phyloP scores from a whole-genome alignment of 2,797 vertebrate genomes.

The Anisognathus igniventris region DNA sequence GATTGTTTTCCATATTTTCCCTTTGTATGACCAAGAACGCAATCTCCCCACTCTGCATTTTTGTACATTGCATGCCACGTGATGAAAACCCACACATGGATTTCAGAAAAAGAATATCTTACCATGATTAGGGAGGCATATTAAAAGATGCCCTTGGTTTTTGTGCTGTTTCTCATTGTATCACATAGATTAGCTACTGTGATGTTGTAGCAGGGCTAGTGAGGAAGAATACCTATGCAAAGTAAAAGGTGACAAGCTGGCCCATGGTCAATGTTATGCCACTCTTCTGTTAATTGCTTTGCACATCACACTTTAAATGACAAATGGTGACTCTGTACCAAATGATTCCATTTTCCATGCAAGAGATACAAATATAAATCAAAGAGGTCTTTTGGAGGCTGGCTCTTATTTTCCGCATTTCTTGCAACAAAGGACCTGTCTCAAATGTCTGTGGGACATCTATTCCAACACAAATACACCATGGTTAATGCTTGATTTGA shows the following conservation, averaged over 20 bases:
- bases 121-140: not conserved
- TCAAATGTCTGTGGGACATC: not conserved
- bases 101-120: not conserved
- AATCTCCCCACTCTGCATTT: not conserved
- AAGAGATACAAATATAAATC: not conserved
- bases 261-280: not conserved
- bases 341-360: not conserved
- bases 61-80: not conserved
- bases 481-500: not conserved
- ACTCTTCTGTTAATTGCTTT: not conserved
- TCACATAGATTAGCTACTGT: not conserved
- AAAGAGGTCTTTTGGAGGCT: not conserved
- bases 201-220: not conserved
- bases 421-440: not conserved
- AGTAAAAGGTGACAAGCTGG: not conserved
- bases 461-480: not conserved
- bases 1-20: not conserved
- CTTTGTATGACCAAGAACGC: not conserved
- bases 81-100: not conserved
- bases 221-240: not conserved
- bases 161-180: not conserved
- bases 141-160: not conserved
- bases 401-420: not conserved
- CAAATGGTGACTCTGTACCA: not conserved
- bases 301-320: not conserved